Base-by-base conservation (phyloP, 2,797 vertebrate species). In the Coregonus suidteri region DNA sequence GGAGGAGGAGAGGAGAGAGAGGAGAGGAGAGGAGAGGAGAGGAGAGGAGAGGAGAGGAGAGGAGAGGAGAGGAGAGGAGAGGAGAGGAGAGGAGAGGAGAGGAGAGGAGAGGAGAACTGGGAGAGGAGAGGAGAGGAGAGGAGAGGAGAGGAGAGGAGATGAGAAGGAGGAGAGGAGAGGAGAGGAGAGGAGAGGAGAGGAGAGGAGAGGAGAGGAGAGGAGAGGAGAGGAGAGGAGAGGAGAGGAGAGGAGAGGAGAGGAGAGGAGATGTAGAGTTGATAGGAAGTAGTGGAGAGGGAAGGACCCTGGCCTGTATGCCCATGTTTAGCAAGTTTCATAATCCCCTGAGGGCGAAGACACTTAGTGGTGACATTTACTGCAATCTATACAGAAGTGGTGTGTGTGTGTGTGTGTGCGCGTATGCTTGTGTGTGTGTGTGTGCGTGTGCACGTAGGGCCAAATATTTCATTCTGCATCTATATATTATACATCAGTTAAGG, bases 281-380 rank as follows among this genome's bases (percentile, higher is more conserved):
- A 47, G 31, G 31, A 25, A 31, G 25, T 14, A 13, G 65, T 11
- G 31, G 25, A 75, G 84, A 74, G 75, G 88, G 87, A 83, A 78
- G 68, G 56, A 34, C 31, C 65, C 65, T 34, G 65, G 13, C 6
- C 7, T 25, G 81, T 78, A 13, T 87, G 84, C 89, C 91, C 88
- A 91, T 86, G 80, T 71, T 72, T 25, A 86, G 79, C 79, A 85
- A 79, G 81, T 82, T 81, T 78, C 79, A 82, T 80, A 75, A 72
- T 76, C 15, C 87, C 81, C 82, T 73, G 88, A 88, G 88, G 88
- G 86, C 85, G 74, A 75, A 85, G 77, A 73, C 88, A 90, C 85
- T 89, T 87, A 87, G 77, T 69, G 30, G 30, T 68, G 74, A 68
- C 65, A 75, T 75, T 75, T 52, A 66, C n/a, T 14, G 59, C 69